Evolutionary conservation across 2,113 vertebrate species (phyloP).

Genomic region (Salvator merianae): DNA sequence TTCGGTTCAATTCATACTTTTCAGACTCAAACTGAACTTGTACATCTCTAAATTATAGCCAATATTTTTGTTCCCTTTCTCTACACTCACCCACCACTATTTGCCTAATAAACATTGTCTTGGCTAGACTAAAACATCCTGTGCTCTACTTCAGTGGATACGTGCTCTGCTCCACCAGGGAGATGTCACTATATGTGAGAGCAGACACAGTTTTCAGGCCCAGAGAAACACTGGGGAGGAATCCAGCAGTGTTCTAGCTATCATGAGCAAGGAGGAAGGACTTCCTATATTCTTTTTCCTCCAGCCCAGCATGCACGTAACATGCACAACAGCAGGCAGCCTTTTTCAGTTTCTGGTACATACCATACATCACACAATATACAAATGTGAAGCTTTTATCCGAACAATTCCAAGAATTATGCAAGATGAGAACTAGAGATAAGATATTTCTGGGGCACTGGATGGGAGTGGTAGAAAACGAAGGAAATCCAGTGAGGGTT

Average conservation of each 20-base stretch:
- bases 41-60: too few relatives aligned
- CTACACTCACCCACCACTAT: not conserved
- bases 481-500: not conserved
- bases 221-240: not conserved
- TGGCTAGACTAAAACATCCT: not conserved
- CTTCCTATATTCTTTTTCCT: conserved; percentile 55
- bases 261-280: conserved; percentile 37
- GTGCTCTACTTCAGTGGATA: not conserved
- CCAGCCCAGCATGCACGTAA: conserved; percentile 40
- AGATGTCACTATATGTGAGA: not conserved
- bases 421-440: not conserved
- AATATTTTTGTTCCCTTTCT: not conserved
- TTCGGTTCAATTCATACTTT: too few relatives aligned
- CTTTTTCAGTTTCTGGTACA: conserved; percentile 29
- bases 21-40: too few relatives aligned
- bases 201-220: conserved; percentile 5
- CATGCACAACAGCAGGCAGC: conserved; percentile 20
- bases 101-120: conserved; percentile 29
- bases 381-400: not conserved
- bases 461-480: conserved; percentile 17
- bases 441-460: not conserved
- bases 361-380: not conserved
- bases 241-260: conserved; percentile 41
- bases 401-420: not conserved
- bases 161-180: conserved; percentile 18